These are phyloP conservation scores for Grammomys surdaster DNA, from an alignment of 2,113 vertebrate species.

Conservation along the genomic window DNA sequence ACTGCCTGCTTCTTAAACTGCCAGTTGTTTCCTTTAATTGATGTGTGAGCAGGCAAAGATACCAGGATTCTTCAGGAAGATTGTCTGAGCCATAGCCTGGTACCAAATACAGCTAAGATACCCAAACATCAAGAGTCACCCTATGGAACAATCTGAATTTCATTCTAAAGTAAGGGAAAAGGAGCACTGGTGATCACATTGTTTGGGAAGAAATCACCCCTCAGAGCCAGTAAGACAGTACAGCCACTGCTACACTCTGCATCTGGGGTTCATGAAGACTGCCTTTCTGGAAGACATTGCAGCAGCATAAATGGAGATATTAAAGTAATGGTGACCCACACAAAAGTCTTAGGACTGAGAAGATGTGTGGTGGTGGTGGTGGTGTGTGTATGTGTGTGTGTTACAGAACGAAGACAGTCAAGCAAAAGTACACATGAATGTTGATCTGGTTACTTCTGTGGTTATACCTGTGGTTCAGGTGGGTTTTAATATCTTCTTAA, in stretches of 20 bases:
- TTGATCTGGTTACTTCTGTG: not conserved
- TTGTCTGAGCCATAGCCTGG: not conserved
- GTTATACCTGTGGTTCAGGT: not conserved
- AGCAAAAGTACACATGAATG: not conserved
- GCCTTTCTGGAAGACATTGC: not conserved
- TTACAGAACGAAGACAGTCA: not conserved
- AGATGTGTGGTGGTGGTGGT: not conserved
- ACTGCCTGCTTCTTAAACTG: not conserved
- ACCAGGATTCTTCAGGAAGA: not conserved
- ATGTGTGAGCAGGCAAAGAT: not conserved
- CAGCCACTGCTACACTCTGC: not conserved
- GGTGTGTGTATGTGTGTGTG: no score
- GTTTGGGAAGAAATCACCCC: not conserved
- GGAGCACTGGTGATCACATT: not conserved
- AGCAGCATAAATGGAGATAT: not conserved
- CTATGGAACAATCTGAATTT: not conserved
- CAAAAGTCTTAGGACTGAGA: not conserved
- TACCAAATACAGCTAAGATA: not conserved
- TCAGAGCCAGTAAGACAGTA: fast-evolving
- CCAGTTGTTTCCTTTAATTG: not conserved
- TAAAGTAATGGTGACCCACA: not conserved
- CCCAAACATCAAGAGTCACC: not conserved
- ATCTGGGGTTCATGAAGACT: not conserved
- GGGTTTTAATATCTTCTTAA: not conserved
- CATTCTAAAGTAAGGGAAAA: not conserved